A percentile compares a stretch with the other conserved stretches of the same genome.
Evolutionary conservation across 1,140 invertebrate species (phyloP).

Genomic region (Conus ventricosus): DNA sequence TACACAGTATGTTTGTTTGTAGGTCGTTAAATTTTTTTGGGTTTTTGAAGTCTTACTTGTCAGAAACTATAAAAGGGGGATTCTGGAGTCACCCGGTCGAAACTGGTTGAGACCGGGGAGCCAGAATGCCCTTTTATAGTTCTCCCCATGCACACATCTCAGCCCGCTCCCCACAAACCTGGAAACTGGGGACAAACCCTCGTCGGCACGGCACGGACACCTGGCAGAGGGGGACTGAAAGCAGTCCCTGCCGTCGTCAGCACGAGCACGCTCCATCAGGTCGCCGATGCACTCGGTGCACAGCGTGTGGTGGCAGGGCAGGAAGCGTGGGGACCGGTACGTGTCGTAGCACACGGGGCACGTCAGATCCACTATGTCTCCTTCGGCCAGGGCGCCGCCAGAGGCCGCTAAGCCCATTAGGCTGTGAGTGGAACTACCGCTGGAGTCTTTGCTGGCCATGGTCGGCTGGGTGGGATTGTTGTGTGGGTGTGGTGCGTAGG

Average conservation of each 20-base stretch:
- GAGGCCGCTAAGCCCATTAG: background rate
- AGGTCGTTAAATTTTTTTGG: too few relatives aligned
- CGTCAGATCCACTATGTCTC: background rate
- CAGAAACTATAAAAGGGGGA: too few relatives aligned
- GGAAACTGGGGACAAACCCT: slow-evolving; percentile 27
- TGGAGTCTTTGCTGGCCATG: background rate
- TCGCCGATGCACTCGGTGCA: slow-evolving; percentile 35
- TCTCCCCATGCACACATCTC: too few relatives aligned
- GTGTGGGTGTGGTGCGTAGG: too few relatives aligned
- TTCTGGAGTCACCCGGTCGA: too few relatives aligned
- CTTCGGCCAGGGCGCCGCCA: background rate
- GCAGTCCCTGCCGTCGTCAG: background rate
- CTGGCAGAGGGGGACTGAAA: slow-evolving; percentile 28
- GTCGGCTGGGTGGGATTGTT: background rate
- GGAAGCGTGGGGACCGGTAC: slow-evolving; percentile 14
- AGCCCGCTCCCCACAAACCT: background rate
- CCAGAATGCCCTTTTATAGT: too few relatives aligned
- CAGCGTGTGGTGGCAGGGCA: slow-evolving; percentile 36
- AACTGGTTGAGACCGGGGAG: too few relatives aligned
- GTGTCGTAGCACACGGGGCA: slow-evolving; percentile 29
- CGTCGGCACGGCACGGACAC: slow-evolving; percentile 2
- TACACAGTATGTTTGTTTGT: too few relatives aligned
- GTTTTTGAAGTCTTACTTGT: too few relatives aligned
- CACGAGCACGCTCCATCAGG: slow-evolving; percentile 25
- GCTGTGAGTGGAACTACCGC: background rate